Base-by-base conservation (phyloP, 1,140 invertebrate genomes). In the Thaumetopoea pityocampa region DNA sequence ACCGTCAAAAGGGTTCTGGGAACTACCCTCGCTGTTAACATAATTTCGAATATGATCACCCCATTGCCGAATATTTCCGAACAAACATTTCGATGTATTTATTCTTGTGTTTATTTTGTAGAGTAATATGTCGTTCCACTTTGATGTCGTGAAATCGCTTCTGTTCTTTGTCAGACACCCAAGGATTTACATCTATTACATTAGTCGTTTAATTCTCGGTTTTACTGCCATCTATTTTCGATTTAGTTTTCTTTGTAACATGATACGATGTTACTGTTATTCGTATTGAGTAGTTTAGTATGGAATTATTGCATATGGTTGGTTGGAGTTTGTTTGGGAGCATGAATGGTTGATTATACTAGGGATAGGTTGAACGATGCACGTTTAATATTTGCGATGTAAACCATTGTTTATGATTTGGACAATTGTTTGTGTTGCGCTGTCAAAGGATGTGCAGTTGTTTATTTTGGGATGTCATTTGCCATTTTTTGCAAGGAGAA, bases 221-320 rank as follows among this genome's bases (percentile, higher is more conserved):
- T 81, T 80, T 84, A 80, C 34, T 67, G 51, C 68, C 48, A 59
- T 72, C 66, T 64, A 66, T 76, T 80, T 72, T 73, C 56, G 64
- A 68, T 59, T 59, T 68, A 74, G 51, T 66, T 55, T 80, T 53
- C 69, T 67, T 67, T 76, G 66, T 78, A 67, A 78, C 58, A 23
- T 42, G 58, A 68, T 67, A 60, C 59, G 53, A 58, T 61, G 43
- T 70, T 77, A 60, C 16, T 33, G 50, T 66, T 46, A 52, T 69
- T 34, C 38, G 50, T 44, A 52, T 53, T 57, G 51, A 32, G 34
- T 28, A 22, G 35, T 26, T 28, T 35, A 46, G 67, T 63, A 64
- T 69, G 52, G 73, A 80, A 84, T 84, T 84, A 84, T 84, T 84
- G 78, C 77, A 74, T 84, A 84, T 80, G 80, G 76, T 80, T 79